Base-by-base conservation (phyloP, 2,797 vertebrate species). In the Ceyx erithaca region DNA sequence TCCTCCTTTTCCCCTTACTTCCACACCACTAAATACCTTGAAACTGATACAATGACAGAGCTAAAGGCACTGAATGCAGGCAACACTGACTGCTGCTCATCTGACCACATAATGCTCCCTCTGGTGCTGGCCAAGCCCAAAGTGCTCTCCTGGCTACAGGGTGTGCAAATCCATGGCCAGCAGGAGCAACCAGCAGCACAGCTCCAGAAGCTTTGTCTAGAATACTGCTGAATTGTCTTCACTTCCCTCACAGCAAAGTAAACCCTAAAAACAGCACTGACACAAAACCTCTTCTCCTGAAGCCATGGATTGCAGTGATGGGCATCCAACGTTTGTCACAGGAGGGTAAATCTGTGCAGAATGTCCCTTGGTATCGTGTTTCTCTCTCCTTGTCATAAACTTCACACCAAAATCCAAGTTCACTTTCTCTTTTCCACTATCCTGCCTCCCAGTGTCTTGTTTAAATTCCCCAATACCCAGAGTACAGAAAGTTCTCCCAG, bases 131-230 rank as follows among this genome's bases (percentile, higher is more conserved):
- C 55, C 80, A 82, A n/a, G 17, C 66, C 43, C 6, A 3, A 61
- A 89, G 26, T 17, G 61, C 57, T 83, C 73, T 67, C 54, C 33
- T 80, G 92, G 69, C 84, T 69, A 40, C 20, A 52, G 69, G 33
- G 14, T 5, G 35, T 2, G 9, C 31, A 69, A 80, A 77, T 41
- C 28, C 52, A 70, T 8, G 0, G 1, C 33, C 71, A 85, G 46
- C 63, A 48, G 54, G 31, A 76, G 14, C 61, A 43, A 63, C 0
- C 0, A 45, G 58, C 45, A 71, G 45, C 0, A 4, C 46, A 61
- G 79, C 70, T 73, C 69, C 85, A 64, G 77, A 84, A 84, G 79
- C 75, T 87, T 87, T 46, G 28, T 67, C 79, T 80, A 55, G 62
- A 70, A 66, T 12, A 52, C 10, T 48, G 22, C 25, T 67, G 12